These are phyloP conservation scores for Sussaba pulchella DNA, from an alignment of 2,888 invertebrate genomes.

Conservation along the genomic window DNA sequence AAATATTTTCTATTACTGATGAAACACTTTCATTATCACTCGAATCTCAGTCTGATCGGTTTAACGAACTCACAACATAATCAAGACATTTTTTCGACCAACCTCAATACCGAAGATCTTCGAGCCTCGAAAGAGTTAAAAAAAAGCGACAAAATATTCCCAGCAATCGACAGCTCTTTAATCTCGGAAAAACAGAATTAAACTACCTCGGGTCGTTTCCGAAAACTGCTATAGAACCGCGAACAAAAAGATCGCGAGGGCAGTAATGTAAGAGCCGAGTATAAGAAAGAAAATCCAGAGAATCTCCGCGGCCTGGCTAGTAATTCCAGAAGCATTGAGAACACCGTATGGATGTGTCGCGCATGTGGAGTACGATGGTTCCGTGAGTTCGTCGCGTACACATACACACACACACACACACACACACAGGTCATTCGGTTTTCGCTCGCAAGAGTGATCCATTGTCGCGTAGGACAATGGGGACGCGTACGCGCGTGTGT, in stretches of 20 bases:
- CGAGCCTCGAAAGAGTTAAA: no score
- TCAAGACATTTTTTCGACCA: no score
- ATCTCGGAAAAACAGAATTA: slow-evolving; percentile 2
- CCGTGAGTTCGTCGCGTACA: slow-evolving; percentile 67
- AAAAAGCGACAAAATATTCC: no score
- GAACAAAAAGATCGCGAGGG: slow-evolving; percentile 59
- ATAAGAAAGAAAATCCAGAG: slow-evolving; percentile 43
- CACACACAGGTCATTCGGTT: slow-evolving; percentile 78
- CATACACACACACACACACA: no score
- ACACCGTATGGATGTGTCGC: slow-evolving; percentile 35
- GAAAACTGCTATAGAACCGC: slow-evolving; percentile 13
- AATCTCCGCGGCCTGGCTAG: slow-evolving; percentile 50
- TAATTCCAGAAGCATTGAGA: slow-evolving; percentile 43
- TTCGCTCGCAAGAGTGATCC: slow-evolving; percentile 76
- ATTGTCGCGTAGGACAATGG: slow-evolving; percentile 80
- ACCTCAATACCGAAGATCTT: no score
- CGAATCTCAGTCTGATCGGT: no score
- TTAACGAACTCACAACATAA: no score
- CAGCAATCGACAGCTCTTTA: no score
- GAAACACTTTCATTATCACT: no score
- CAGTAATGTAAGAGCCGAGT: slow-evolving; percentile 44
- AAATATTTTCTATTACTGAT: no score
- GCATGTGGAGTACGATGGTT: slow-evolving; percentile 30
- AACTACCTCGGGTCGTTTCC: slow-evolving; percentile 4
- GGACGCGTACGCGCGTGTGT: slow-evolving; percentile 44